These are phyloP conservation scores for Phrynosoma blainvillii DNA, from an alignment of 2,113 vertebrate genomes.

Conservation along the genomic window DNA sequence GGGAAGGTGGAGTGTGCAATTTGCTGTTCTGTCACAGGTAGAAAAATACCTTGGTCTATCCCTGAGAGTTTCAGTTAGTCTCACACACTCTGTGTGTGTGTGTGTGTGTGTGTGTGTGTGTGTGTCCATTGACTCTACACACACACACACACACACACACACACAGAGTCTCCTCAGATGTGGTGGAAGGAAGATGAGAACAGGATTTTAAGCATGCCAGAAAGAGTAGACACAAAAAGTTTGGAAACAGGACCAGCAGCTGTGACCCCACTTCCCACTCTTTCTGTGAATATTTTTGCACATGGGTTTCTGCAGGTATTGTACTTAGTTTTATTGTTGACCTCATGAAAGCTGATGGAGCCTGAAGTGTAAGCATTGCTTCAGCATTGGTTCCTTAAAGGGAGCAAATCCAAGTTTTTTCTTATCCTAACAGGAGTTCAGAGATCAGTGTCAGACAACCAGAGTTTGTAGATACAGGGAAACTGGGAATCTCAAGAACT, in stretches of 20 bases:
- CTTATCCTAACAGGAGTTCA: background rate
- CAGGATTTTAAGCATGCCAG: background rate
- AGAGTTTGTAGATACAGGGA: background rate
- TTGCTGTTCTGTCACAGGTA: background rate
- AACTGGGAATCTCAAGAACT: background rate
- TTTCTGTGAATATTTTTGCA: background rate
- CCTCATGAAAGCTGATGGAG: background rate
- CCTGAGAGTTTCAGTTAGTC: background rate
- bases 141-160: too few relatives aligned
- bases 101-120: background rate
- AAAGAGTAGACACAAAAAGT: background rate
- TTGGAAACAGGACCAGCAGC: background rate
- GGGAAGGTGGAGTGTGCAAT: background rate
- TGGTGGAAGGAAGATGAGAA: background rate
- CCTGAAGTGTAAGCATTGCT: background rate
- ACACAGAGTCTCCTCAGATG: background rate
- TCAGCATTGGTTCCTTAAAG: background rate
- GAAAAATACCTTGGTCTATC: background rate
- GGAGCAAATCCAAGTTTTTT: background rate
- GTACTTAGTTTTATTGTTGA: too few relatives aligned
- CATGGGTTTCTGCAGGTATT: background rate
- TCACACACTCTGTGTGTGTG: background rate
- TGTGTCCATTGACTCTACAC: background rate
- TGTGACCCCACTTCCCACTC: too few relatives aligned
- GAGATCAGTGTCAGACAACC: background rate